Percentiles rank a stretch among this genome's conserved stretches.
These are phyloP conservation scores for Solenodon paradoxus DNA, from an alignment of 2,113 vertebrate species.

Conservation along the genomic window DNA sequence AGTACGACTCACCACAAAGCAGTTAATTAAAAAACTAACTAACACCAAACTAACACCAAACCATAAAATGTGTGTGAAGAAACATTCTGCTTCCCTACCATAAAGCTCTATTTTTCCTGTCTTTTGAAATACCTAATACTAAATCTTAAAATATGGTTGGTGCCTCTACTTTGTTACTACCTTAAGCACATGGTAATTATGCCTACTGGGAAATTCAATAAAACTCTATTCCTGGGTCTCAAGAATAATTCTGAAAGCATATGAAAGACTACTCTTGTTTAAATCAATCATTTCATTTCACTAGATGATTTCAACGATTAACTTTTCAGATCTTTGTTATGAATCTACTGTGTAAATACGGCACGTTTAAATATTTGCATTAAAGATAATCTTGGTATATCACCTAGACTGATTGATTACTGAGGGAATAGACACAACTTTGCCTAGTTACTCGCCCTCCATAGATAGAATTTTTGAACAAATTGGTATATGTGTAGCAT, in stretches of 20 bases:
- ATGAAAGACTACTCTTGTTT: not conserved
- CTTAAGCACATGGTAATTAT: not conserved
- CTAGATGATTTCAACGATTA: not conserved
- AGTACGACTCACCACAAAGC: not conserved
- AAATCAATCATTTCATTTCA: not conserved
- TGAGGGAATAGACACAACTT: not conserved
- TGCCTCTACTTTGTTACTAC: not conserved
- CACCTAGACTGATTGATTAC: not conserved
- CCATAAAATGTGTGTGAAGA: not conserved
- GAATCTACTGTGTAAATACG: not conserved
- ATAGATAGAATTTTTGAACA: not conserved
- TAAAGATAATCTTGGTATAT: not conserved
- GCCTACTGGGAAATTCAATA: not conserved
- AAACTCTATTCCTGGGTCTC: not conserved
- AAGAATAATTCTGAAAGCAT: not conserved
- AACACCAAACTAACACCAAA: not conserved
- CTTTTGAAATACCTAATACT: not conserved
- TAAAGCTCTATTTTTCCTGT: not conserved
- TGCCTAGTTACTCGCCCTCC: not conserved
- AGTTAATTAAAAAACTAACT: not conserved
- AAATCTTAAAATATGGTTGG: not conserved
- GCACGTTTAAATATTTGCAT: not conserved
- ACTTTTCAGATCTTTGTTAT: not conserved
- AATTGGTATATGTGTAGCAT: not conserved
- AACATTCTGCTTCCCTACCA: not conserved